These are phyloP conservation scores for Bathynomus jamesi DNA, from an alignment of 1,140 invertebrate genomes.

Conservation along the genomic window DNA sequence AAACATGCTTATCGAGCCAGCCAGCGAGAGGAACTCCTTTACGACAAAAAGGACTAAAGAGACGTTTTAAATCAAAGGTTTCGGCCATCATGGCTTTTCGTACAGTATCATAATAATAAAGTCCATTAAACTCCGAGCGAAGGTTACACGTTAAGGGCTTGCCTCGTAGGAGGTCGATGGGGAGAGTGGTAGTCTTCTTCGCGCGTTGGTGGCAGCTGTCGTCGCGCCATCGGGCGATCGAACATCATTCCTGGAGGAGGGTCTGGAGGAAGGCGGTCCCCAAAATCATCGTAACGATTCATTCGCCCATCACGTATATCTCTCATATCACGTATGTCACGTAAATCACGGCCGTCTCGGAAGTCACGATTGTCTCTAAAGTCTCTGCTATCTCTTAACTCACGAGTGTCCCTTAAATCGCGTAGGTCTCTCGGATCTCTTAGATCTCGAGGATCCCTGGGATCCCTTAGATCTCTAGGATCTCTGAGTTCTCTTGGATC, in stretches of 20 bases:
- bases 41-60: too few relatives aligned
- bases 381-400: background rate
- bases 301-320: constrained; percentile 8
- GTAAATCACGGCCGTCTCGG: constrained; percentile 1
- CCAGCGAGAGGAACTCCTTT: too few relatives aligned
- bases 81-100: too few relatives aligned
- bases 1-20: too few relatives aligned
- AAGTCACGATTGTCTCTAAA: background rate
- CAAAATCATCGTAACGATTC: constrained; percentile 7
- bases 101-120: too few relatives aligned
- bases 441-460: background rate
- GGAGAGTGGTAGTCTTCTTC: constrained; percentile 47
- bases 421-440: constrained; percentile 6
- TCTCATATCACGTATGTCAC: constrained; percentile 2
- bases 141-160: constrained; percentile 45
- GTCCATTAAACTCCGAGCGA: constrained; percentile 23
- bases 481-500: constrained; percentile 27
- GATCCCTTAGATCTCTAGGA: constrained; percentile 19
- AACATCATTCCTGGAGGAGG: constrained; percentile 21
- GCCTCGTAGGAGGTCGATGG: constrained; percentile 47
- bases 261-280: background rate
- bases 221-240: constrained; percentile 19
- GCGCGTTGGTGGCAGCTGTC: constrained; percentile 29
- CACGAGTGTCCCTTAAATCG: background rate
- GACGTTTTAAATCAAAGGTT: too few relatives aligned